phyloP scores from a whole-genome alignment of 1,140 invertebrate species.

The Lutraria rhynchaena region DNA sequence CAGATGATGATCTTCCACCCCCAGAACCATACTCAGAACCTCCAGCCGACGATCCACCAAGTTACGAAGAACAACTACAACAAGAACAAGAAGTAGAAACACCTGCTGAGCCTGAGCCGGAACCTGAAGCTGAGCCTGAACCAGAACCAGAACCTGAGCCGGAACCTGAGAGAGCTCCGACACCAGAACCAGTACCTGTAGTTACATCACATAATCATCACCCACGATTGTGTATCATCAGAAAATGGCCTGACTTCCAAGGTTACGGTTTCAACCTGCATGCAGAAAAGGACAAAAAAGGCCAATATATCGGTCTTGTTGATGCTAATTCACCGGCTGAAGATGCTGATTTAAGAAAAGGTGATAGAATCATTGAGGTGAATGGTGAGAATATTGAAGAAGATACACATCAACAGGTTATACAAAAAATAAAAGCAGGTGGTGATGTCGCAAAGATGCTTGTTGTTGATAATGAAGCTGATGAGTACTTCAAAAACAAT shows the following conservation, averaged over 20 bases:
- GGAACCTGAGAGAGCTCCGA: slow-evolving; percentile 32
- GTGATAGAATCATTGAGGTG: slow-evolving; percentile 92
- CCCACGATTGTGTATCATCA: slow-evolving; percentile 77
- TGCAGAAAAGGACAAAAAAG: slow-evolving; percentile 95
- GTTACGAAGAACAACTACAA: slow-evolving; percentile 37
- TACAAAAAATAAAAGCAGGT: slow-evolving; percentile 87
- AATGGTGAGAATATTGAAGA: slow-evolving; percentile 89
- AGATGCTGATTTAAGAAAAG: slow-evolving; percentile 91
- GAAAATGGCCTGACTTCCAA: slow-evolving; percentile 95
- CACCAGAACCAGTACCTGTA: slow-evolving; percentile 32
- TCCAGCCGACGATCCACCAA: slow-evolving; percentile 43
- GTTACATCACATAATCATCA: slow-evolving; percentile 46
- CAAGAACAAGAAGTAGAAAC: slow-evolving; percentile 11
- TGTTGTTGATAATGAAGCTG: slow-evolving; percentile 92
- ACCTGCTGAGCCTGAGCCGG: slow-evolving; percentile 37
- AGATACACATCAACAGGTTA: slow-evolving; percentile 94
- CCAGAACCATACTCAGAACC: slow-evolving; percentile 25
- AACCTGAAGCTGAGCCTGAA: slow-evolving; percentile 58
- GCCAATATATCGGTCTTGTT: slow-evolving; percentile 98
- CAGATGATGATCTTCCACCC: slow-evolving; percentile 29
- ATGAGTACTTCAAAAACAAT: slow-evolving; percentile 88
- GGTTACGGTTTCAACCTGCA: slow-evolving; percentile 99
- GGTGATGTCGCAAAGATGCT: slow-evolving; percentile 93
- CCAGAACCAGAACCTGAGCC: slow-evolving; percentile 35
- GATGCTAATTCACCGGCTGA: slow-evolving; percentile 96